Conservation (phyloP, 2,113 vertebrate genomes). For the Malurus melanocephalus region DNA sequence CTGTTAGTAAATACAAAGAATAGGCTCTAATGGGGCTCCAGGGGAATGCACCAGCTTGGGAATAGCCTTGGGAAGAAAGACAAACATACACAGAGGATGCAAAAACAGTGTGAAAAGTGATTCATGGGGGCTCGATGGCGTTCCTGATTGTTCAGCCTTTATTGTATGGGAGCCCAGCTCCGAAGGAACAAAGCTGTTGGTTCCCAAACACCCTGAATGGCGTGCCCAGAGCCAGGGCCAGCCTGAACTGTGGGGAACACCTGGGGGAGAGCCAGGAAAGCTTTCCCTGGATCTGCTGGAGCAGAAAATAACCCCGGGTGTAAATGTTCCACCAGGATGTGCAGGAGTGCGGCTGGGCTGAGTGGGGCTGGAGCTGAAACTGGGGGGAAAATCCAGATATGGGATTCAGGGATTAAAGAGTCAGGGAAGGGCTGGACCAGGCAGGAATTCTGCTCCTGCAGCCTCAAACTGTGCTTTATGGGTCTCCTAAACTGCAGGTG, state of each 20-base stretch:
- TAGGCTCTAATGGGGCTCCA: slow-evolving; percentile 64
- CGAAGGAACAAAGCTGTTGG: slow-evolving; percentile 26
- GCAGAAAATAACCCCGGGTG: not conserved
- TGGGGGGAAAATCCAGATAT: not conserved
- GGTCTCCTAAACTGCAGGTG: not conserved
- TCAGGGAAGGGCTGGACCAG: not conserved
- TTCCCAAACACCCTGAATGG: not conserved
- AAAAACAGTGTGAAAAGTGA: slow-evolving; percentile 40
- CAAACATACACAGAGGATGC: slow-evolving; percentile 46
- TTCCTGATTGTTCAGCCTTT: slow-evolving; percentile 38
- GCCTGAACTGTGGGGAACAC: not conserved
- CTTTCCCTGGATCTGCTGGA: not conserved
- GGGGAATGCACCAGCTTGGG: slow-evolving; percentile 60
- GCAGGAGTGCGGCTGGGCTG: fast-evolving
- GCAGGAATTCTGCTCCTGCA: not conserved
- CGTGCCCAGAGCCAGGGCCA: not conserved
- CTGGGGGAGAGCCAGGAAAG: not conserved
- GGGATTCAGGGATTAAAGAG: not conserved
- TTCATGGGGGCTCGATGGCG: slow-evolving; percentile 11
- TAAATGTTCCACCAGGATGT: fast-evolving
- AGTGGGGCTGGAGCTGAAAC: not conserved
- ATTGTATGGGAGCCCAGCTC: not conserved
- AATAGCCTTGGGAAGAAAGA: slow-evolving; percentile 57
- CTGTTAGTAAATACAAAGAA: slow-evolving; percentile 73
- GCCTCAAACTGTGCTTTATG: not conserved